phyloP scores from a whole-genome alignment of 2,888 invertebrate genomes.

The Fragum whitleyi region DNA sequence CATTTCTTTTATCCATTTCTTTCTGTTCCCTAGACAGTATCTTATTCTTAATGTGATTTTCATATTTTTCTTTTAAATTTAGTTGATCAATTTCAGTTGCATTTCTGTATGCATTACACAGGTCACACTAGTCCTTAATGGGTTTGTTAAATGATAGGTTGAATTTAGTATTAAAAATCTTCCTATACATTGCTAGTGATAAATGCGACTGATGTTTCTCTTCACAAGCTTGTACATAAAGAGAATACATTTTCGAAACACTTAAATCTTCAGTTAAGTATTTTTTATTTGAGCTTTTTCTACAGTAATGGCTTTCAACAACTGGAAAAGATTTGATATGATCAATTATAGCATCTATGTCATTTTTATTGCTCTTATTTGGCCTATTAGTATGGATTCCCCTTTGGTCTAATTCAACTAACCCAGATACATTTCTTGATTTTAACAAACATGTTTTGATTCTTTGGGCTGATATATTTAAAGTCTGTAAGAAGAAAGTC shows the following conservation, averaged over 20 bases:
- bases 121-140: slow-evolving; percentile 44
- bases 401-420: slow-evolving; percentile 15
- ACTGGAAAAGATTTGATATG: slow-evolving; percentile 36
- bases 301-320: slow-evolving; percentile 59
- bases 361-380: slow-evolving; percentile 5
- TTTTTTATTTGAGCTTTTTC: slow-evolving; percentile 26
- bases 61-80: slow-evolving; percentile 15
- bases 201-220: not conserved
- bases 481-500: no score
- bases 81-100: slow-evolving; percentile 16
- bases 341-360: slow-evolving; percentile 6
- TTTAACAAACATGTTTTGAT: no score
- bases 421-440: no score
- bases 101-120: slow-evolving; percentile 27
- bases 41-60: slow-evolving; percentile 44
- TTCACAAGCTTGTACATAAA: slow-evolving; percentile 25
- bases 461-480: no score
- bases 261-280: slow-evolving; percentile 35
- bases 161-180: slow-evolving; percentile 45
- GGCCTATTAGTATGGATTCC: no score
- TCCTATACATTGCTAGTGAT: slow-evolving; percentile 15
- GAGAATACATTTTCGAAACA: slow-evolving; percentile 38
- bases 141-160: slow-evolving; percentile 42
- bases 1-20: slow-evolving; percentile 25
- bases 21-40: slow-evolving; percentile 26